Conservation (phyloP, 2,888 invertebrate genomes). For the Balanococcus diminutus region DNA sequence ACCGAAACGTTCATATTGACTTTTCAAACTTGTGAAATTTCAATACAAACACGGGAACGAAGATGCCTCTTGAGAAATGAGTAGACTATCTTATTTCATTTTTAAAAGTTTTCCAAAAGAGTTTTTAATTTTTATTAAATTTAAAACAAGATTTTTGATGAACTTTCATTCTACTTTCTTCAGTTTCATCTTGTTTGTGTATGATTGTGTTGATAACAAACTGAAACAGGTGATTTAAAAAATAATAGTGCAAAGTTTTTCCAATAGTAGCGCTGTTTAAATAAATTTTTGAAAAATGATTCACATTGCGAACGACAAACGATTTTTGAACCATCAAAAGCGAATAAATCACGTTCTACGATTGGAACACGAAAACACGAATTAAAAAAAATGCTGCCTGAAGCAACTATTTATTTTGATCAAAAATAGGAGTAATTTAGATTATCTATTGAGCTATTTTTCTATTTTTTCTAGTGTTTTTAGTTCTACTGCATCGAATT, state of each 20-base stretch:
- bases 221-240: not conserved
- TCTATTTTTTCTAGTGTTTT: not conserved
- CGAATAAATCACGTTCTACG: not conserved
- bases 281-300: not conserved
- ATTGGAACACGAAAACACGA: not conserved
- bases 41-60: not conserved
- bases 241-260: not conserved
- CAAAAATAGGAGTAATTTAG: not conserved
- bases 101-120: not conserved
- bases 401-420: conserved; percentile 31
- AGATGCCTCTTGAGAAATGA: not conserved
- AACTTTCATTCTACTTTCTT: no score
- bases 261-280: not conserved
- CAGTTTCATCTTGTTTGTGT: no score
- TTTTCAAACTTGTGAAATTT: not conserved
- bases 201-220: no score
- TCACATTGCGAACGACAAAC: not conserved
- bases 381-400: conserved; percentile 27
- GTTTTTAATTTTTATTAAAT: no score
- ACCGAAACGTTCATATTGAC: conserved; percentile 4
- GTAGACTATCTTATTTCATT: not conserved
- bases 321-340: not conserved
- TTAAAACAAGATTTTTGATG: no score
- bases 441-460: conserved; percentile 19
- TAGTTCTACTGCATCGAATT: not conserved